phyloP scores from a whole-genome alignment of 2,113 vertebrate species.

The Xiphias gladius region DNA sequence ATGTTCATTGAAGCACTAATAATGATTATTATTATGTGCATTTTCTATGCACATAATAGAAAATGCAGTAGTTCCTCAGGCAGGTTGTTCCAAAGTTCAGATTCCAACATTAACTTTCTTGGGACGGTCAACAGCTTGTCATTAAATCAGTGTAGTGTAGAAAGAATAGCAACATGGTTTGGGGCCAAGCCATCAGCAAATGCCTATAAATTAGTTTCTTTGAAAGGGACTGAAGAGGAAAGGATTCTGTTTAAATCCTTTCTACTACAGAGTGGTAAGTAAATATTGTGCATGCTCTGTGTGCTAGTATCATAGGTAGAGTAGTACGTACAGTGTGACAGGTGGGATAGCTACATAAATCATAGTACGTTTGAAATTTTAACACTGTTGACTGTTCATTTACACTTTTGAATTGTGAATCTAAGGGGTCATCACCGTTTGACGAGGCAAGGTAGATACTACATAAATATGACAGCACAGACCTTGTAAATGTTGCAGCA shows the following conservation, averaged over 20 bases:
- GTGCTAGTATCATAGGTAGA: neutral
- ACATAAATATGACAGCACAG: too few relatives aligned
- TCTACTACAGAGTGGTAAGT: neutral
- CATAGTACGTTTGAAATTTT: neutral
- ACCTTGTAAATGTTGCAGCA: too few relatives aligned
- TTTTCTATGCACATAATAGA: too few relatives aligned
- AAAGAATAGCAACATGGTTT: neutral
- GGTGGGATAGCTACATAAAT: neutral
- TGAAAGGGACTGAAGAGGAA: neutral
- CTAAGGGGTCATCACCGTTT: too few relatives aligned
- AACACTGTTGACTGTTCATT: neutral
- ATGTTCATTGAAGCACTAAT: too few relatives aligned
- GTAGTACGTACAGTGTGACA: neutral
- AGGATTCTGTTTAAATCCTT: neutral
- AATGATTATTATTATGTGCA: too few relatives aligned
- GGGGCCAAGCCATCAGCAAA: neutral
- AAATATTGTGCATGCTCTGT: neutral
- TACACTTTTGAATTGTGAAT: neutral
- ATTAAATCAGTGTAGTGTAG: neutral
- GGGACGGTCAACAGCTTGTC: neutral
- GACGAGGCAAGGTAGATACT: too few relatives aligned
- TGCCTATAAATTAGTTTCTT: neutral
- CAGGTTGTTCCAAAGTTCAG: constrained; percentile 38
- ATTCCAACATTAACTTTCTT: neutral
- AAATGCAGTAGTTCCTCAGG: neutral